Evolutionary conservation across 2,797 vertebrate species (phyloP).

Genomic region (Chromis chromis): DNA sequence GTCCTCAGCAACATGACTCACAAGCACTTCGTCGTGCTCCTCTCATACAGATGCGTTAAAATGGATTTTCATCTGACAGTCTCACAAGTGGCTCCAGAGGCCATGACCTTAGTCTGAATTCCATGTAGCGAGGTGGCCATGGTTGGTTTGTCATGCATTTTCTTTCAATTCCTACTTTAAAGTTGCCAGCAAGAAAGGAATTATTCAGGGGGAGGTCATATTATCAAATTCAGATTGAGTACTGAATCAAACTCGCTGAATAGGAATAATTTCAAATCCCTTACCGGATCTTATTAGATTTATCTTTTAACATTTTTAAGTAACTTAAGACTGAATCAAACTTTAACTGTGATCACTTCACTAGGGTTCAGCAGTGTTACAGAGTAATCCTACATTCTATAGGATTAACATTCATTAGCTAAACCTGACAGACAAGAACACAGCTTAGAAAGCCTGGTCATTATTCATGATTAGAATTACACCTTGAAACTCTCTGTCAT

Average conservation of each 20-base stretch:
- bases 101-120: background rate
- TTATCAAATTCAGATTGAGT: background rate
- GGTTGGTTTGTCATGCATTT: background rate
- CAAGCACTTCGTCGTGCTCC: background rate
- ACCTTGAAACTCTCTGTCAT: conserved; percentile 32
- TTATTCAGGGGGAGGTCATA: background rate
- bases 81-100: background rate
- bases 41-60: background rate
- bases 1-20: background rate
- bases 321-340: background rate
- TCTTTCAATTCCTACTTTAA: too few species aligned
- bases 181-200: background rate
- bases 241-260: background rate
- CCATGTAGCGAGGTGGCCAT: background rate
- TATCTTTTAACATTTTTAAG: background rate
- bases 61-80: conserved; percentile 1
- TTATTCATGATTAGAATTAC: conserved; percentile 43
- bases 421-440: background rate
- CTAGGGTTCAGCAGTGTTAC: background rate
- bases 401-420: too few species aligned
- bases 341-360: background rate
- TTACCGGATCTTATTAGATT: background rate
- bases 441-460: conserved; percentile 11
- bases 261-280: background rate
- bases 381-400: background rate